Base-by-base conservation (phyloP, 1,140 invertebrate species). In the Hetaerina americana region DNA sequence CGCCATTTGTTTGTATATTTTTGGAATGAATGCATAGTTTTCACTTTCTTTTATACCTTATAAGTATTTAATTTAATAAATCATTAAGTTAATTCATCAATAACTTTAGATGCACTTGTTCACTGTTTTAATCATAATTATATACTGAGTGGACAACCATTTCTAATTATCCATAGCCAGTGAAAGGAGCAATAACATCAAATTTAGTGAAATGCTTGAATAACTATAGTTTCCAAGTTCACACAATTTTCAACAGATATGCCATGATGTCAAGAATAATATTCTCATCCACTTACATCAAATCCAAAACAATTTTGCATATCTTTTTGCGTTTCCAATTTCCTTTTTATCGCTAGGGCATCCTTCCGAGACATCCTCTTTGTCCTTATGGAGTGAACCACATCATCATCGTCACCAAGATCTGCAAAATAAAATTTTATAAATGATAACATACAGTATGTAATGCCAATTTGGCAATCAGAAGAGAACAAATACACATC, bases 231-330 rank as follows among this genome's bases (percentile, higher is more conserved):
- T 15, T 68, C 10, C 10, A 10, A 8, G 10, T 12, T 12, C 25
- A 68, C 10, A 68, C 10, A 22, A 26, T 12, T n/a, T n/a, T n/a
- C n/a, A n/a, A 10, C 10, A 22, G 25, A 24, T 26, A 15, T 26
- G 24, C 15, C 12, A 12, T 12, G 24, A 15, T 12, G 24, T 8
- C n/a, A 71, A 71, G 71, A 75, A n/a, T n/a, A n/a, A n/a, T n/a
- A n/a, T n/a, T n/a, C n/a, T n/a, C n/a, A n/a, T n/a, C 72, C 77
- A 79, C 86, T 85, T 78, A 91, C 91, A 81, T 93, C 91, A 83
- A 94, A 94, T 22, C 92, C 92, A 79, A 94, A 94, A 78, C 91
- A 94, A 49, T 88, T 92, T 76, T 89, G 86, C 82, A 92, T 90
- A 76, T 92, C 90, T 75, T 88, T 88, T 77, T 86, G 74, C 77